Base-by-base conservation (phyloP, 2,113 vertebrate species). In the cat (Felis catus) region DNA sequence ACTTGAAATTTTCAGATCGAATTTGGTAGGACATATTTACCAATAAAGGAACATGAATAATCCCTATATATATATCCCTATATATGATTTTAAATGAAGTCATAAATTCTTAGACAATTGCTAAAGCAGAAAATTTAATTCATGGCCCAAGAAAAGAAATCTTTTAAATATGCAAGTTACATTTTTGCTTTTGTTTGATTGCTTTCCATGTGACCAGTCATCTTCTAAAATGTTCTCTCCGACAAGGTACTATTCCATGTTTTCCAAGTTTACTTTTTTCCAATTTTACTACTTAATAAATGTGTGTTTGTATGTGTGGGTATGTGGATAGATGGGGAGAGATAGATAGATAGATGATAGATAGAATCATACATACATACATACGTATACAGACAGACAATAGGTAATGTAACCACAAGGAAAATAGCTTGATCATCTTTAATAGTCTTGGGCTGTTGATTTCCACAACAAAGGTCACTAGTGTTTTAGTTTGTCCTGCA, bases 1-100 rank as follows among this genome's bases (percentile, higher is more conserved):
- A 74, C 41, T 94, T 96, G 81, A 97, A 96, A 90, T 83, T 94
- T 89, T 97, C 29, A 86, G 53, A 51, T 5, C 51, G 82, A 18
- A 48, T 82, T 92, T 65, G 58, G 8, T 90, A 68, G 14, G 95
- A 5, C 25, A 78, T 98, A 1, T 95, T 98, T 97, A 45, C 29
- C 19, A 51, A 76, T 41, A 86, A 95, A 89, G n/a, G 3, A 95
- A 95, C 58, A 92, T 36, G 0, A 82, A 70, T 79, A 94, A 48
- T 0, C 0, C 0, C 7, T 45, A 45, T 45, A 45, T 45, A 45
- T 45, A 45, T 9, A 0, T 45, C 45, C 45, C 45, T 45, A 45
- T 45, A 45, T 45, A 45, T 45, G 3, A 94, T 81, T 89, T 86
- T 97, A 4, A 36, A 55, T 53, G 7, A 96, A 93, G 58, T 95